A percentile compares a stretch with the other conserved stretches of the same genome.
Evolutionary conservation across 2,797 vertebrate genomes (phyloP).

Genomic region (Sebastes hubbsi): DNA sequence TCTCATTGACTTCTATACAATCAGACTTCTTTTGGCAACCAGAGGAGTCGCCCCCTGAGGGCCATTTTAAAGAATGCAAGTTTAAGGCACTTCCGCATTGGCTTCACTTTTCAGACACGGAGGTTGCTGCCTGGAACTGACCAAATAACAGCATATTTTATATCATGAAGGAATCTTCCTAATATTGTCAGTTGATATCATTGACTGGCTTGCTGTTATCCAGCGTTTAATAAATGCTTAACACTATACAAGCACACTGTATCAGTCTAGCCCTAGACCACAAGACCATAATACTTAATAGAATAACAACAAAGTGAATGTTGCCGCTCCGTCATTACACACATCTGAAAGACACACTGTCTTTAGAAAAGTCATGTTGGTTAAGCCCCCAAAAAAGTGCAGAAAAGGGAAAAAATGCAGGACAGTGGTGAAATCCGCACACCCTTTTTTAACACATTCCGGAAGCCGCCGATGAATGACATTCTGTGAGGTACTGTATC

Average conservation of each 20-base stretch:
- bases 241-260: background rate
- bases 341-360: background rate
- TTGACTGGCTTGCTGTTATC: background rate
- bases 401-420: slow-evolving; percentile 20
- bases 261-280: background rate
- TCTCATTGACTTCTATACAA: background rate
- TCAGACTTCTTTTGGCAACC: background rate
- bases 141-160: background rate
- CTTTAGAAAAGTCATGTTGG: slow-evolving; percentile 15
- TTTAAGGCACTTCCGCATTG: background rate
- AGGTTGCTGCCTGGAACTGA: background rate
- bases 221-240: background rate
- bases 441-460: slow-evolving; percentile 52
- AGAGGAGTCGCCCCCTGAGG: background rate
- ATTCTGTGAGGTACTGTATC: slow-evolving; percentile 74
- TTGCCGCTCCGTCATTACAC: slow-evolving; percentile 6
- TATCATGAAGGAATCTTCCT: background rate
- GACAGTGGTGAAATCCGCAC: slow-evolving; percentile 39
- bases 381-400: slow-evolving; percentile 3
- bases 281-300: background rate
- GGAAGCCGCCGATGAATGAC: slow-evolving; percentile 62
- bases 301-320: slow-evolving; percentile 12
- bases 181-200: background rate
- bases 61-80: background rate
- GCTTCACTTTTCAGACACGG: background rate